Conservation (phyloP, 2,113 vertebrate species). For the Nannobrachium achirus region DNA sequence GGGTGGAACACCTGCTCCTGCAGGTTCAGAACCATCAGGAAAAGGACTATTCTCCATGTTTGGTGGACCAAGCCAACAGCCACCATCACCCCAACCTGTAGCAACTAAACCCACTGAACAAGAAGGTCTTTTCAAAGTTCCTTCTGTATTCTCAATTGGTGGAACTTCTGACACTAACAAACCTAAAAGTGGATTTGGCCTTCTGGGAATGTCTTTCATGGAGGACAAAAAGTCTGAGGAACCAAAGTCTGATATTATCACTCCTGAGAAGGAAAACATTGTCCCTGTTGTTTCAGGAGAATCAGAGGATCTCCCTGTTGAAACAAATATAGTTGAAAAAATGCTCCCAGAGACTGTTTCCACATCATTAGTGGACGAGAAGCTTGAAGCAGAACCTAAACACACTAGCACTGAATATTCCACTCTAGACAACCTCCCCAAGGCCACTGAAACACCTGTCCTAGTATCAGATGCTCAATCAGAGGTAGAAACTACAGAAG, state of each 20-base stretch:
- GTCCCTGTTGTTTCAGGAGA: constrained; percentile 22
- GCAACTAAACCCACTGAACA: constrained; percentile 63
- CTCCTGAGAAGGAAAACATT: constrained; percentile 19
- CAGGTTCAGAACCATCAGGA: constrained; percentile 52
- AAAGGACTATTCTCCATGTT: constrained; percentile 76
- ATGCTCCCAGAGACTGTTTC: constrained; percentile 1
- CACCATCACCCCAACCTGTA: constrained; percentile 30
- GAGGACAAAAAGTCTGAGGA: constrained; percentile 80
- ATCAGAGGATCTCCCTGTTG: constrained; percentile 4
- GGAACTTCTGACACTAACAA: constrained; percentile 71
- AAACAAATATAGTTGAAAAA: constrained; percentile 16
- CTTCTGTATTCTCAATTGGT: constrained; percentile 83
- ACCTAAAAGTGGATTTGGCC: constrained; percentile 81
- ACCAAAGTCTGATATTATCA: constrained; percentile 36
- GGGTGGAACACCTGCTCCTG: constrained; percentile 34
- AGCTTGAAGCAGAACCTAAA: constrained; percentile 20
- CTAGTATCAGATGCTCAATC: background rate
- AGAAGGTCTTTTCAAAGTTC: constrained; percentile 83
- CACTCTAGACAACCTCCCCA: constrained; percentile 1
- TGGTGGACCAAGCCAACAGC: constrained; percentile 62
- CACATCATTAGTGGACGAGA: background rate
- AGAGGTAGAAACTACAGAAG: constrained; percentile 15
- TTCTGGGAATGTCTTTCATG: constrained; percentile 84
- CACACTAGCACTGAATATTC: constrained; percentile 29
- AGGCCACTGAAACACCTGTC: constrained; percentile 11